Conservation (phyloP, 2,113 vertebrate species). For the Sapayoa aenigma region DNA sequence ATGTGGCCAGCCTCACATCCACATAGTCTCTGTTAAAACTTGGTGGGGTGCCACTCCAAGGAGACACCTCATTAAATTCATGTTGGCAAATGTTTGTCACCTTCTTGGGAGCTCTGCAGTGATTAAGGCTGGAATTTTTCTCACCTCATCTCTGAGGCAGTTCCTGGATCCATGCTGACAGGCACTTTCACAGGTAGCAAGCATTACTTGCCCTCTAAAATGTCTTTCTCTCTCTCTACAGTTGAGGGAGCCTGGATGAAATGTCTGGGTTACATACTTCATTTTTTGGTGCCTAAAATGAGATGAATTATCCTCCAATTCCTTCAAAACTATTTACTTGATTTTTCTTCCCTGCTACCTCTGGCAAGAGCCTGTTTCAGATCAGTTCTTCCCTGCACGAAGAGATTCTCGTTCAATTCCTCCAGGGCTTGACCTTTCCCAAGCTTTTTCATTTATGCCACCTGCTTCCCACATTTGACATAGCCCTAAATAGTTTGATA, state of each 20-base stretch:
- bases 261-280: not conserved
- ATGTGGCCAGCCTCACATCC: not conserved
- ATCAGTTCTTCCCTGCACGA: not conserved
- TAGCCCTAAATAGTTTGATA: not conserved
- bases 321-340: constrained; percentile 16
- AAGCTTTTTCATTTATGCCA: constrained; percentile 17
- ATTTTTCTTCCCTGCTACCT: not conserved
- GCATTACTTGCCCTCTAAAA: not conserved
- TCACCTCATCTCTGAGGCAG: not conserved
- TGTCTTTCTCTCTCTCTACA: not conserved
- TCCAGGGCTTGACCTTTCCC: constrained; percentile 23
- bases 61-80: not conserved
- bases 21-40: not conserved
- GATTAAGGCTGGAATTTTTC: not conserved
- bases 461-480: constrained; percentile 9
- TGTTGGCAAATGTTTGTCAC: not conserved
- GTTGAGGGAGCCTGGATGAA: not conserved
- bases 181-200: not conserved
- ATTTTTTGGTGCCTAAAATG: not conserved
- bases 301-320: not conserved
- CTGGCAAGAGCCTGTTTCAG: not conserved
- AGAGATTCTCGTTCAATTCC: not conserved
- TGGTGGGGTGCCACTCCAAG: not conserved
- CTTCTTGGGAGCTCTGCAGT: not conserved
- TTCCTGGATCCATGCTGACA: not conserved